These are phyloP conservation scores for Riptortus pedestris DNA, from an alignment of 1,140 invertebrate species.

Conservation along the genomic window DNA sequence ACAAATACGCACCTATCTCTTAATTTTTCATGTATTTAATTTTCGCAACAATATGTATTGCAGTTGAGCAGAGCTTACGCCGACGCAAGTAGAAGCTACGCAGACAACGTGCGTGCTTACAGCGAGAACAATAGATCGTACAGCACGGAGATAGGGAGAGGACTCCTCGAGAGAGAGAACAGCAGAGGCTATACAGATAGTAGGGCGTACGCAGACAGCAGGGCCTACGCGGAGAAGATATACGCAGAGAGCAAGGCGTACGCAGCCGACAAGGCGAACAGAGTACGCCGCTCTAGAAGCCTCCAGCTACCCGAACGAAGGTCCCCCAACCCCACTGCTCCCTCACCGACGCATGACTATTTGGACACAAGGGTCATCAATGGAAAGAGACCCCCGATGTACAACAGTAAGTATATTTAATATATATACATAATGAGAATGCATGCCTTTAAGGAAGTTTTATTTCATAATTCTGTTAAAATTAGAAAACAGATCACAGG, in stretches of 20 bases:
- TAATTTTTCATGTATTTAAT: too few relatives aligned
- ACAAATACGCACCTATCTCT: too few relatives aligned
- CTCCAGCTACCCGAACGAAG: constrained; percentile 46
- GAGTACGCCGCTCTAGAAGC: constrained; percentile 32
- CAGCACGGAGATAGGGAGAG: not conserved
- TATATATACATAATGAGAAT: not conserved
- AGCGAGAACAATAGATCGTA: not conserved
- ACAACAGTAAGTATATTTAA: constrained; percentile 12
- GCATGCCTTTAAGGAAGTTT: not conserved
- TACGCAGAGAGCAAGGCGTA: constrained; percentile 4
- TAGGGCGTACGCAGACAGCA: not conserved
- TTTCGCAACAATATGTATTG: too few relatives aligned
- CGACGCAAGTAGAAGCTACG: not conserved
- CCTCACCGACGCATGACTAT: constrained; percentile 21
- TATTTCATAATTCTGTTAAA: too few relatives aligned
- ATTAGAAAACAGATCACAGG: too few relatives aligned
- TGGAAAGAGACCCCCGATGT: constrained; percentile 1
- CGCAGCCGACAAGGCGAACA: constrained; percentile 26
- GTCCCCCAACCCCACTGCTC: constrained; percentile 35
- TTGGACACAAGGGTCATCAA: not conserved
- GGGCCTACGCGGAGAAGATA: not conserved
- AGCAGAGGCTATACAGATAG: not conserved
- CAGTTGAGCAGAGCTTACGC: not conserved
- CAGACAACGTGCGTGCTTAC: not conserved
- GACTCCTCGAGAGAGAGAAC: too few relatives aligned